Percentiles rank a stretch among this genome's conserved stretches.
Evolutionary conservation across 2,888 invertebrate genomes (phyloP).

Genomic region (Anthrax anthrax): DNA sequence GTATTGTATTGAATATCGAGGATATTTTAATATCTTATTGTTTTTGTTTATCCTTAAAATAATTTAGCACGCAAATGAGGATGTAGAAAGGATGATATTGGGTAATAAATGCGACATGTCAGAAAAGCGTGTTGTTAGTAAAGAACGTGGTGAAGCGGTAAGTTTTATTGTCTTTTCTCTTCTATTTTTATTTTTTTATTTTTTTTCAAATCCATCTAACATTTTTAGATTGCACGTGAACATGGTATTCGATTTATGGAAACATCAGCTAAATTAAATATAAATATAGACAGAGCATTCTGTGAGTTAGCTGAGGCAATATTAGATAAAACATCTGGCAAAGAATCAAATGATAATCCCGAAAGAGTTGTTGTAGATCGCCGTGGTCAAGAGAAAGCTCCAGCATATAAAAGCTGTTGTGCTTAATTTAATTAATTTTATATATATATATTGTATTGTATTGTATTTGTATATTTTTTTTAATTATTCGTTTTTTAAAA

Average conservation of each 20-base stretch:
- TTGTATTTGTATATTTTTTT: too few relatives aligned
- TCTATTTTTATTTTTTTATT: background rate
- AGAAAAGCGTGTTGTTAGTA: conserved; percentile 83
- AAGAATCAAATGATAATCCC: conserved; percentile 62
- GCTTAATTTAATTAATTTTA: conserved; percentile 25
- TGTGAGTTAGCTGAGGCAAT: conserved; percentile 89
- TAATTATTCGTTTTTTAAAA: background rate
- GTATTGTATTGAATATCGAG: background rate
- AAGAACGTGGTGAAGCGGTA: conserved; percentile 84
- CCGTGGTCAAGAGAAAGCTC: conserved; percentile 36
- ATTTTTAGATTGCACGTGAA: conserved; percentile 76
- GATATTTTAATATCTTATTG: background rate
- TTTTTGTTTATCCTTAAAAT: background rate
- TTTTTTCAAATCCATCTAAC: background rate
- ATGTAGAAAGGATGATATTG: conserved; percentile 96
- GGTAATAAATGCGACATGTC: conserved; percentile 99
- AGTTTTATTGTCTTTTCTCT: conserved; percentile 32
- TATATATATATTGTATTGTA: too few relatives aligned
- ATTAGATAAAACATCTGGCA: conserved; percentile 75
- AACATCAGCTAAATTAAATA: conserved; percentile 93
- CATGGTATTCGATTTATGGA: conserved; percentile 95
- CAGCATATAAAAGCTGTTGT: conserved; percentile 34
- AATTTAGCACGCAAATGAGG: conserved; percentile 87
- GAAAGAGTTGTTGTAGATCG: conserved; percentile 60
- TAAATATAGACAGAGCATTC: conserved; percentile 93